phyloP scores from a whole-genome alignment of 2,888 invertebrate genomes.

The Pimpla rufipes region DNA sequence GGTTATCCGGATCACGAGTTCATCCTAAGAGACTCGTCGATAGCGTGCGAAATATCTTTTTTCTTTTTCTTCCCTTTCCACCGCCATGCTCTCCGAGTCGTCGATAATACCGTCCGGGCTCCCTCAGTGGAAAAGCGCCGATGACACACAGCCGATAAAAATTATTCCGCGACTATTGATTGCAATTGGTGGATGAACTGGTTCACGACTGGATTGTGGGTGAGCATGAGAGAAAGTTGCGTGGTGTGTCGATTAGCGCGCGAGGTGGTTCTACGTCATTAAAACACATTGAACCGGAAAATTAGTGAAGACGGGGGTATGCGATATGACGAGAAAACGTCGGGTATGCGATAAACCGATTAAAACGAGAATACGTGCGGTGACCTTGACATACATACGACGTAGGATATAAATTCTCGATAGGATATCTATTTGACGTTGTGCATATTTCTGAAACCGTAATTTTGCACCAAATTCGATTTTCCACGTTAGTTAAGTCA shows the following conservation, averaged over 20 bases:
- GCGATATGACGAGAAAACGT: constrained; percentile 34
- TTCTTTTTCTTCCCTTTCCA: not conserved
- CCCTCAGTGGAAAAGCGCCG: constrained; percentile 25
- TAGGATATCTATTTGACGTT: not conserved
- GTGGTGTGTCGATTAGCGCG: constrained; percentile 38
- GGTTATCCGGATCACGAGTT: constrained; percentile 26
- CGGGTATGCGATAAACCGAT: constrained; percentile 34
- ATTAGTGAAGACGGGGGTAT: constrained; percentile 49
- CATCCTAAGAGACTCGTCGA: constrained; percentile 40
- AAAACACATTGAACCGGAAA: constrained; percentile 61
- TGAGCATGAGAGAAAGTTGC: not conserved
- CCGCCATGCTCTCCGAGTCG: constrained; percentile 19
- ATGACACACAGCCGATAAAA: constrained; percentile 50
- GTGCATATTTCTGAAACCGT: too few species aligned
- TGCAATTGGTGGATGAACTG: constrained; percentile 12
- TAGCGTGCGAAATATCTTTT: constrained; percentile 46
- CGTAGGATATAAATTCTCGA: not conserved
- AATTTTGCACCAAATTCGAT: too few species aligned
- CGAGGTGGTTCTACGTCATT: constrained; percentile 42
- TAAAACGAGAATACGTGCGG: constrained; percentile 9
- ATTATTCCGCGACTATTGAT: constrained; percentile 59
- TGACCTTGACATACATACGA: constrained; percentile 20
- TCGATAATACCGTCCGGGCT: constrained; percentile 14
- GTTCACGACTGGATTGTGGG: constrained; percentile 3
- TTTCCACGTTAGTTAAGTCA: too few species aligned